Percentiles rank a stretch among this genome's conserved stretches.
Conservation (phyloP, 2,797 vertebrate genomes). For the Rhinophrynus dorsalis region DNA sequence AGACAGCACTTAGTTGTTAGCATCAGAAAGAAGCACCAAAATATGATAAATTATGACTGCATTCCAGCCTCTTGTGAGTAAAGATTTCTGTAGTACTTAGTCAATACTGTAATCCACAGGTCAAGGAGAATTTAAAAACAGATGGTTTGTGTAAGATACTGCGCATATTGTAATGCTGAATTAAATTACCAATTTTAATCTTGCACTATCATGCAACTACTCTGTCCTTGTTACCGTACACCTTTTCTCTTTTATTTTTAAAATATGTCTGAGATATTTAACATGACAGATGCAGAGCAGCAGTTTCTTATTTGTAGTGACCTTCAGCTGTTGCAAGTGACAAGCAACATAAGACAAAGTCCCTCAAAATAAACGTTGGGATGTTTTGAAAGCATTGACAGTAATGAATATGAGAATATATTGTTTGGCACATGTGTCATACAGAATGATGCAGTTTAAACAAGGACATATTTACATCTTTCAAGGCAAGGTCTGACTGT, state of each 20-base stretch:
- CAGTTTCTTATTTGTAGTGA: constrained; percentile 9
- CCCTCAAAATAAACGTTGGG: constrained; percentile 28
- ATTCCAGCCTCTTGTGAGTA: not conserved
- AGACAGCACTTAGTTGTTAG: too few relatives aligned
- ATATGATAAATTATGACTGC: too few relatives aligned
- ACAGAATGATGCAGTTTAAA: not conserved
- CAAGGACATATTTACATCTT: constrained; percentile 1
- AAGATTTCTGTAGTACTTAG: not conserved
- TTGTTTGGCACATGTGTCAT: constrained; percentile 1
- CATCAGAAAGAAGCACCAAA: too few relatives aligned
- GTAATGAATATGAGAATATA: constrained; percentile 21
- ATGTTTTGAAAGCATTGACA: constrained; percentile 11
- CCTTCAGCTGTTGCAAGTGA: constrained; percentile 24
- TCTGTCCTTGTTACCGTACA: constrained; percentile 18
- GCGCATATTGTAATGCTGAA: not conserved
- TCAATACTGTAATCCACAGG: not conserved
- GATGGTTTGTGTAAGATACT: not conserved
- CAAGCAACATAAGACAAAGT: constrained; percentile 10
- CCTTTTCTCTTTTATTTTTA: constrained; percentile 4
- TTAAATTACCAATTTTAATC: constrained; percentile 28
- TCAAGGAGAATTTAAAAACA: not conserved
- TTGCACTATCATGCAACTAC: constrained; percentile 49
- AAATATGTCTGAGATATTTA: constrained; percentile 8
- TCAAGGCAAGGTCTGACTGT: constrained; percentile 8
- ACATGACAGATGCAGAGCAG: constrained; percentile 9